These are phyloP conservation scores for Acronicta aceris DNA, from an alignment of 2,888 invertebrate genomes.

Conservation along the genomic window DNA sequence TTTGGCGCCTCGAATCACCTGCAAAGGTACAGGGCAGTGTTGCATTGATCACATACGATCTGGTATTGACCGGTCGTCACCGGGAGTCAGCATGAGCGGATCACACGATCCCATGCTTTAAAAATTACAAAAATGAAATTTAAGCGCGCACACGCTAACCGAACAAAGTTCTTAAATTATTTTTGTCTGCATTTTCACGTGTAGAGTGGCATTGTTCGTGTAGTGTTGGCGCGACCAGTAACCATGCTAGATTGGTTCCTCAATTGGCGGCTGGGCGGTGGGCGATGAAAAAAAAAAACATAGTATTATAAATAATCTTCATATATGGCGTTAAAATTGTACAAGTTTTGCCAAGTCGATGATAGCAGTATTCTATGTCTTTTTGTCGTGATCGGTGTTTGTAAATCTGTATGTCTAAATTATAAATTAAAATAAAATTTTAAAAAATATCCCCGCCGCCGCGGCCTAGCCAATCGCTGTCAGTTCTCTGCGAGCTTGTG, in stretches of 20 bases:
- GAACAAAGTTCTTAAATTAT: conserved; percentile 33
- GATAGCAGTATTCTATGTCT: conserved; percentile 62
- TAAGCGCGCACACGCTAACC: conserved; percentile 35
- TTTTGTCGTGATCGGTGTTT: conserved; percentile 61
- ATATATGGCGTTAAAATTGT: conserved; percentile 51
- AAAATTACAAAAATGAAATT: conserved; percentile 52
- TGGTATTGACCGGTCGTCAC: conserved; percentile 54
- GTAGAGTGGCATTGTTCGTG: conserved; percentile 38
- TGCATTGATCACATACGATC: conserved; percentile 55
- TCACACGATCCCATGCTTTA: conserved; percentile 62
- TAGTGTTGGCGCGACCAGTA: conserved; percentile 46
- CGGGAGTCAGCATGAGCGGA: conserved; percentile 61
- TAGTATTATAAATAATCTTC: conserved; percentile 54
- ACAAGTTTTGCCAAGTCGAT: conserved; percentile 55
- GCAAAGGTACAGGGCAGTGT: conserved; percentile 59
- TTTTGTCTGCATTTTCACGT: conserved; percentile 44
- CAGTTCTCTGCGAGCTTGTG: conserved; percentile 68
- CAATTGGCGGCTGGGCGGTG: conserved; percentile 62
- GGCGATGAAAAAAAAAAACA: conserved; percentile 51
- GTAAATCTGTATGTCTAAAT: conserved; percentile 61
- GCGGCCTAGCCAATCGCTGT: conserved; percentile 62
- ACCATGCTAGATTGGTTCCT: conserved; percentile 68
- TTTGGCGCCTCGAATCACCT: conserved; percentile 69
- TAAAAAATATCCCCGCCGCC: conserved; percentile 54
- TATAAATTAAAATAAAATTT: conserved; percentile 45